phyloP scores from a whole-genome alignment of 1,140 invertebrate species.

The Uloborus diversus region DNA sequence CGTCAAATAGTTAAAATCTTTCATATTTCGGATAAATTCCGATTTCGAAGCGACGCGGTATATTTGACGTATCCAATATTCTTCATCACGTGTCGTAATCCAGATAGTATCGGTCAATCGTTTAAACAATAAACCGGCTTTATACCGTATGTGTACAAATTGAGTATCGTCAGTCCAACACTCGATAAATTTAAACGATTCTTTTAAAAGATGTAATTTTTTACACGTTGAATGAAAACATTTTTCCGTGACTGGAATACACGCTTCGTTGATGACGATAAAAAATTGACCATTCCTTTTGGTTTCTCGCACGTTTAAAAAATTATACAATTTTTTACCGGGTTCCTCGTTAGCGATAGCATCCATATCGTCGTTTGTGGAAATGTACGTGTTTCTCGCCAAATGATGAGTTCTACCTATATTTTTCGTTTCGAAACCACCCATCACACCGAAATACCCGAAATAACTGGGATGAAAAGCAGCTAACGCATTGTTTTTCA shows the following conservation, averaged over 20 bases:
- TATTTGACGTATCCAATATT: conserved; percentile 7
- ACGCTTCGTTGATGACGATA: conserved; percentile 36
- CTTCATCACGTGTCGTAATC: conserved; percentile 7
- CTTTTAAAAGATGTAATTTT: background rate
- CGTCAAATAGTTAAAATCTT: conserved; percentile 6
- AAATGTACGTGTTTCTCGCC: conserved; percentile 6
- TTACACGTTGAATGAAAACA: conserved; percentile 1
- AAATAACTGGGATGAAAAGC: conserved; percentile 28
- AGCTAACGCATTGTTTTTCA: background rate
- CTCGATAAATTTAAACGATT: conserved; percentile 10
- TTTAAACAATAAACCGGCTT: conserved; percentile 15
- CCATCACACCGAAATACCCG: conserved; percentile 24
- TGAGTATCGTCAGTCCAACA: conserved; percentile 3
- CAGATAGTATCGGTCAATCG: background rate
- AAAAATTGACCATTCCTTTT: background rate
- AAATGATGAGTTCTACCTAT: conserved; percentile 18
- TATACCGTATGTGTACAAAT: conserved; percentile 22
- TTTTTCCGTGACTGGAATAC: background rate
- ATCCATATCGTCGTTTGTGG: background rate
- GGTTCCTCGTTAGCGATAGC: background rate
- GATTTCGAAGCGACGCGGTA: background rate
- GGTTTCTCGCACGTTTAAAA: background rate
- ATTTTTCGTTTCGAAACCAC: conserved; percentile 28
- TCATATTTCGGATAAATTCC: background rate
- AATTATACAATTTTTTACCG: background rate